A percentile compares a stretch with the other conserved stretches of the same genome.
Evolutionary conservation across 2,113 vertebrate genomes (phyloP).

Genomic region (Pavo muticus): DNA sequence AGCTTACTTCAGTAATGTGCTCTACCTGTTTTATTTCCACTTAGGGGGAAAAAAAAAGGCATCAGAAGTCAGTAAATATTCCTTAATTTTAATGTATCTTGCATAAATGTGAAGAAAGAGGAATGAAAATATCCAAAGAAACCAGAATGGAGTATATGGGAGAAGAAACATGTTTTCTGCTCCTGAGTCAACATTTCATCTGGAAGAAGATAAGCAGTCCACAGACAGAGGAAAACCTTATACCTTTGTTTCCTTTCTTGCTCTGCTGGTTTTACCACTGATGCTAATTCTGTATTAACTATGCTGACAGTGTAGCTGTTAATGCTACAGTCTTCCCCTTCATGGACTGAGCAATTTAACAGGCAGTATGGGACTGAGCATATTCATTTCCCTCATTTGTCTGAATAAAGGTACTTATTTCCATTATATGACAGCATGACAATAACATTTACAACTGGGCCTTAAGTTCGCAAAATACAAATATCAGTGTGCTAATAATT

Average conservation of each 20-base stretch:
- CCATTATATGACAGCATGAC: background rate
- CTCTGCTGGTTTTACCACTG: background rate
- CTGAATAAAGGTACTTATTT: background rate
- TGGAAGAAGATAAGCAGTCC: background rate
- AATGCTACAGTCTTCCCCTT: background rate
- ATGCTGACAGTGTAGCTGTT: background rate
- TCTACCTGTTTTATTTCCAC: background rate
- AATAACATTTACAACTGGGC: background rate
- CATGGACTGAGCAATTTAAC: background rate
- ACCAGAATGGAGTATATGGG: background rate
- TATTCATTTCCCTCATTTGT: background rate
- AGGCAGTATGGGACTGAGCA: background rate
- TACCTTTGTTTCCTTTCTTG: background rate
- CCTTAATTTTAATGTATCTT: background rate
- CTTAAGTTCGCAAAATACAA: background rate
- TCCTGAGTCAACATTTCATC: background rate
- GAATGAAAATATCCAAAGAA: background rate
- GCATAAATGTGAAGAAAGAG: background rate
- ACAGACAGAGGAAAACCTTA: background rate
- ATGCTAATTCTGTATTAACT: background rate
- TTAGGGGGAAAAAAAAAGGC: background rate
- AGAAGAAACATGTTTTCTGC: background rate
- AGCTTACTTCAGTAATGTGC: background rate
- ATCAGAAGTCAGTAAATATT: background rate
- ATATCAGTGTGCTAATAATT: background rate